Conservation (phyloP, 2,888 invertebrate genomes). For the Dicroscelio sp. region DNA sequence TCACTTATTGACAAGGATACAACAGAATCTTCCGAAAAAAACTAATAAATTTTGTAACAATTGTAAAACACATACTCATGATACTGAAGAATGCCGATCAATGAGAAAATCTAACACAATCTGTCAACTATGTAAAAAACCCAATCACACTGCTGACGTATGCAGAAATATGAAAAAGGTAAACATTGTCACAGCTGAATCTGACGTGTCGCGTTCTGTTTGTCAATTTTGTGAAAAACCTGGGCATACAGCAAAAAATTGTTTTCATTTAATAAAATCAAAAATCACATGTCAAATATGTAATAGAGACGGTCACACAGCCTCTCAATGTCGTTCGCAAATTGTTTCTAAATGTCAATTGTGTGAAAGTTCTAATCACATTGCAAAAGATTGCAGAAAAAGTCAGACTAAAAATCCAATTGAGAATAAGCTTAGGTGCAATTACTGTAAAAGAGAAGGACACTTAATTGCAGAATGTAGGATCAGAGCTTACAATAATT, state of each 20-base stretch:
- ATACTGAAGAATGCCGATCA: too few relatives aligned
- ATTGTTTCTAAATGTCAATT: neutral
- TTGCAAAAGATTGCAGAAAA: neutral
- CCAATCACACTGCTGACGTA: neutral
- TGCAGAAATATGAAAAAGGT: neutral
- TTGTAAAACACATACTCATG: too few relatives aligned
- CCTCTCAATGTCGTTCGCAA: neutral
- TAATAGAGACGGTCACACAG: neutral
- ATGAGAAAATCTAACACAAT: neutral
- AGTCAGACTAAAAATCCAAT: neutral
- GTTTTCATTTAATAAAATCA: neutral
- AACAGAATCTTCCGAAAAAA: too few relatives aligned
- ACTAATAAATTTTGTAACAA: too few relatives aligned
- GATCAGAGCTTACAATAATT: conserved; percentile 15
- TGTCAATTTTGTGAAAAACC: neutral
- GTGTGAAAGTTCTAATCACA: neutral
- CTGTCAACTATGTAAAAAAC: conserved; percentile 26
- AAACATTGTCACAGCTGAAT: neutral
- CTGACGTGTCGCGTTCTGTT: too few relatives aligned
- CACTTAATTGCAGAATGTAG: neutral
- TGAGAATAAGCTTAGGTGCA: neutral
- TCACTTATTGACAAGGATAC: too few relatives aligned
- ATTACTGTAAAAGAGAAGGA: conserved; percentile 17
- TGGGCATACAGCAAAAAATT: conserved; percentile 5
- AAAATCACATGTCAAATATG: neutral